These are phyloP conservation scores for Ia io DNA, from an alignment of 2,113 vertebrate species.

Conservation along the genomic window DNA sequence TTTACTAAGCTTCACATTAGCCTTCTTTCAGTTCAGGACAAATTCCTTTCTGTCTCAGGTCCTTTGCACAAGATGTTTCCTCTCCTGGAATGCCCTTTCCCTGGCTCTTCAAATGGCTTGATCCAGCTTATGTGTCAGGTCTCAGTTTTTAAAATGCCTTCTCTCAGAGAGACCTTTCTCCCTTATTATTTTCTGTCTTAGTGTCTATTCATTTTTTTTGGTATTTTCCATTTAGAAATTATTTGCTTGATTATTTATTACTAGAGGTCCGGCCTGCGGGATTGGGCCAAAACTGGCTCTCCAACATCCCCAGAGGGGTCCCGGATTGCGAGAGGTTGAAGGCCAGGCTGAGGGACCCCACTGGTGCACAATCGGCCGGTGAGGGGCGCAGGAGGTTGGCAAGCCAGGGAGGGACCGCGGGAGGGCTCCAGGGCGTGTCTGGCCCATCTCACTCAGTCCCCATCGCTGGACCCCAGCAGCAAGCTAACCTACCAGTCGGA, in stretches of 20 bases:
- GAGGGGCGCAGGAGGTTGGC: no score
- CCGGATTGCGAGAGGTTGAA: no score
- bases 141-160: not conserved
- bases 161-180: not conserved
- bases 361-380: no score
- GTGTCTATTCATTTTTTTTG: constrained; percentile 10
- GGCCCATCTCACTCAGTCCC: no score
- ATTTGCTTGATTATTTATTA: constrained; percentile 14
- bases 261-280: no score
- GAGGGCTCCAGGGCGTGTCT: no score
- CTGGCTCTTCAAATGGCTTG: not conserved
- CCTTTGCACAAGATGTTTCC: not conserved
- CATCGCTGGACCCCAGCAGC: no score
- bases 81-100: not conserved
- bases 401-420: no score
- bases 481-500: no score
- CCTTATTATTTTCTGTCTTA: not conserved
- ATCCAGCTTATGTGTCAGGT: not conserved
- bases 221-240: constrained; percentile 48
- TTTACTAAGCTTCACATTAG: not conserved
- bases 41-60: not conserved
- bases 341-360: no score
- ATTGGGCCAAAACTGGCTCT: no score
- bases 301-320: no score
- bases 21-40: not conserved